These are phyloP conservation scores for Coelopa frigida DNA, from an alignment of 1,140 invertebrate genomes.

Conservation along the genomic window DNA sequence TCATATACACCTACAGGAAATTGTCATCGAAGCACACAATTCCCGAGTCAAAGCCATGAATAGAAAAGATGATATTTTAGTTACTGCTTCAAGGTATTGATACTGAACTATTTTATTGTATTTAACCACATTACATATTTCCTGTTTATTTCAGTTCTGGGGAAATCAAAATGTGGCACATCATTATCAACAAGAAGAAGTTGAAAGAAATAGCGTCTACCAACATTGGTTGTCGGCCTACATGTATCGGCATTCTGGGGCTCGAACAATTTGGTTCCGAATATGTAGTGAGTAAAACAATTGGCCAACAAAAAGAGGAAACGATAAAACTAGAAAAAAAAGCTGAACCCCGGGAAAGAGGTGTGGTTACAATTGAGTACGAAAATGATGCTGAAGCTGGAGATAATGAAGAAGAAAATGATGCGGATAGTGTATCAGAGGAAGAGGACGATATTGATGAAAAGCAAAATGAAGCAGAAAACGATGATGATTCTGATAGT, in stretches of 20 bases:
- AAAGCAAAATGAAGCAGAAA: slow-evolving; percentile 11
- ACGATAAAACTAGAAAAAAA: slow-evolving; percentile 6
- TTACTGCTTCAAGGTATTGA: slow-evolving; percentile 22
- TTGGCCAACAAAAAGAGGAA: slow-evolving; percentile 3
- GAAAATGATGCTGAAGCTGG: slow-evolving; percentile 15
- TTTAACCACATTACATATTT: neutral
- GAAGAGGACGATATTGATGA: slow-evolving; percentile 6
- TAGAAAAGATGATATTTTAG: slow-evolving; percentile 43
- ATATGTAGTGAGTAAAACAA: slow-evolving; percentile 5
- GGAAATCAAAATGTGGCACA: slow-evolving; percentile 68
- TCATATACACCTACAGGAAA: slow-evolving; percentile 12
- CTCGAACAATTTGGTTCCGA: slow-evolving; percentile 19
- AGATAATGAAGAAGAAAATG: slow-evolving; percentile 3
- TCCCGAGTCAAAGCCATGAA: slow-evolving; percentile 61
- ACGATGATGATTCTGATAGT: slow-evolving; percentile 4
- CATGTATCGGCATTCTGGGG: slow-evolving; percentile 49
- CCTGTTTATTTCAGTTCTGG: slow-evolving; percentile 57
- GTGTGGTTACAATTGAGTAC: slow-evolving; percentile 27
- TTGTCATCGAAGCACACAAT: slow-evolving; percentile 54
- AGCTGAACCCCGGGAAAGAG: slow-evolving; percentile 5
- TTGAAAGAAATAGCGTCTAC: slow-evolving; percentile 48
- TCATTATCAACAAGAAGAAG: slow-evolving; percentile 45
- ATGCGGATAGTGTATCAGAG: slow-evolving; percentile 5
- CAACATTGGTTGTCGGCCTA: slow-evolving; percentile 55
- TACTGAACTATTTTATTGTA: neutral